These are phyloP conservation scores for Geotrypetes seraphini DNA, from an alignment of 2,797 vertebrate species.

Conservation along the genomic window DNA sequence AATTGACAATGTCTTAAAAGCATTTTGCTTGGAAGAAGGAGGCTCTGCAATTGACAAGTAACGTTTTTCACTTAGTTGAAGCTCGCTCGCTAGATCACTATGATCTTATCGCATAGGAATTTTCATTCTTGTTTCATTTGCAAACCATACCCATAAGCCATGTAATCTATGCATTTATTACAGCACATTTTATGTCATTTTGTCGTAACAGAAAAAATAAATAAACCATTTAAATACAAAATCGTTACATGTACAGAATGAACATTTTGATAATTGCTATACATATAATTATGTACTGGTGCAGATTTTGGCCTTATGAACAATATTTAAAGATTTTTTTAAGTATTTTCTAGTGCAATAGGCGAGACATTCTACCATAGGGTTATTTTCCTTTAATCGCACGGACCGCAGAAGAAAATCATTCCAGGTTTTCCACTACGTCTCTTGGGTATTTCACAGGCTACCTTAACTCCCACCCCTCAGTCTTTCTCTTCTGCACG, in stretches of 20 bases:
- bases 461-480: no score
- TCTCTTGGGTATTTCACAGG: no score
- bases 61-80: no score
- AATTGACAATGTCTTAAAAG: slow-evolving; percentile 60
- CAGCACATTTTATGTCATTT: slow-evolving; percentile 50
- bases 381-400: no score
- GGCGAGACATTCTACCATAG: no score
- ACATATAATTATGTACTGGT: slow-evolving; percentile 48
- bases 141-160: slow-evolving; percentile 50
- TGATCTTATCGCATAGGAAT: slow-evolving; percentile 73
- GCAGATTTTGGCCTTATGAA: slow-evolving; percentile 42
- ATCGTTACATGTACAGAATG: slow-evolving; percentile 48
- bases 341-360: no score
- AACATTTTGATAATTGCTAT: slow-evolving; percentile 52
- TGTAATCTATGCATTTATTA: slow-evolving; percentile 51
- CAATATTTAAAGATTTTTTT: slow-evolving; percentile 33
- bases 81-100: no score
- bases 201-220: slow-evolving; percentile 76
- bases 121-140: slow-evolving; percentile 54
- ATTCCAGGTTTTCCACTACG: no score
- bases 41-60: background rate
- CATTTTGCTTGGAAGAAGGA: slow-evolving; percentile 12
- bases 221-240: slow-evolving; percentile 85
- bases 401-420: no score
- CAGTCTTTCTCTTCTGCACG: no score